Conservation (phyloP, 2,888 invertebrate genomes). For the Sarcophaga carnaria region DNA sequence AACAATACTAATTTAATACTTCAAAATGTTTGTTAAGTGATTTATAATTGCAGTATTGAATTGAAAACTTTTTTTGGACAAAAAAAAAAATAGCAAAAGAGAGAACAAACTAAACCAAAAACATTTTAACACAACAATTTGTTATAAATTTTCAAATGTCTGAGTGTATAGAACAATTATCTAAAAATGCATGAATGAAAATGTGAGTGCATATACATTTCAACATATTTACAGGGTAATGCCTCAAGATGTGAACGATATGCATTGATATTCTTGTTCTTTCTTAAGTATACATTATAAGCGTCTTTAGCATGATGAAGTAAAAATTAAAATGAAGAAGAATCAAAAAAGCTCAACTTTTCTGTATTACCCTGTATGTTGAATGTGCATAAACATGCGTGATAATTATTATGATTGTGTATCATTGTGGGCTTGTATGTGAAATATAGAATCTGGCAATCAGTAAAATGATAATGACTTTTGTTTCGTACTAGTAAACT, state of each 20-base stretch:
- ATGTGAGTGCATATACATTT: background rate
- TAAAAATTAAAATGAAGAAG: too few relatives aligned
- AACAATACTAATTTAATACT: conserved; percentile 52
- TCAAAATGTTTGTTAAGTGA: conserved; percentile 60
- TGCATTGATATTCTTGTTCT: too few relatives aligned
- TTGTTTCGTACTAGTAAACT: conserved; percentile 26
- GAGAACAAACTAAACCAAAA: conserved; percentile 13
- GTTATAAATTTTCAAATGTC: conserved; percentile 27
- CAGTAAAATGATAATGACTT: conserved; percentile 30
- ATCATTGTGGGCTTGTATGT: background rate
- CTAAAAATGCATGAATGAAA: background rate
- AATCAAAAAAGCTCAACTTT: too few relatives aligned
- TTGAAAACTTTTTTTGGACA: conserved; percentile 40
- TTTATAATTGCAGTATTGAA: conserved; percentile 59
- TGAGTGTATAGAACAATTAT: conserved; percentile 14
- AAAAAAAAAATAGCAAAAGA: conserved; percentile 16
- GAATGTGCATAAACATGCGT: too few relatives aligned
- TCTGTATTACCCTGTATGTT: too few relatives aligned
- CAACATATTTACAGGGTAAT: too few relatives aligned
- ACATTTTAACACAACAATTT: conserved; percentile 41
- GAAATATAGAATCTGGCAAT: background rate
- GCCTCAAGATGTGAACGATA: too few relatives aligned
- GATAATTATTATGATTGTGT: too few relatives aligned
- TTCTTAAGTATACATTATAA: too few relatives aligned
- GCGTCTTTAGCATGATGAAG: too few relatives aligned